Percentiles rank a stretch among this genome's conserved stretches.
phyloP scores from a whole-genome alignment of 2,113 vertebrate genomes.

The Xiphophorus couchianus region DNA sequence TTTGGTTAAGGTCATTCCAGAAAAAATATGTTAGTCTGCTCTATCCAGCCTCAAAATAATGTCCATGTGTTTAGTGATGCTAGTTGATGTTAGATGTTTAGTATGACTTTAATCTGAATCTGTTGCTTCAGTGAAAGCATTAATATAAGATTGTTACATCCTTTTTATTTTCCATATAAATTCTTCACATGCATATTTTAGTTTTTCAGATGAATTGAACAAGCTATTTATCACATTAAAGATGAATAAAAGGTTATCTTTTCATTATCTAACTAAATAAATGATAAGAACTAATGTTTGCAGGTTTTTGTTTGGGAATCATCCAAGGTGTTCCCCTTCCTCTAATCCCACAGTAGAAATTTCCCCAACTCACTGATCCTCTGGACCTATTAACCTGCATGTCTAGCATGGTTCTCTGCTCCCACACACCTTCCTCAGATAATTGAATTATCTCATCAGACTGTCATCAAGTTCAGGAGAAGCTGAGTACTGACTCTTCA shows the following conservation, averaged over 20 bases:
- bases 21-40: not conserved
- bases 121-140: not conserved
- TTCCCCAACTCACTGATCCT: not conserved
- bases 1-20: too few relatives aligned
- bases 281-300: not conserved
- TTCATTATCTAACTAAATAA: too few relatives aligned
- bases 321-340: not conserved
- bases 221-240: too few relatives aligned
- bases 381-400: not conserved
- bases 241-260: too few relatives aligned
- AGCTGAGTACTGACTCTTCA: not conserved
- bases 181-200: too few relatives aligned
- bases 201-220: too few relatives aligned
- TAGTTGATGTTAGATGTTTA: not conserved
- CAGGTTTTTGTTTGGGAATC: not conserved
- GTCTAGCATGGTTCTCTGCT: not conserved
- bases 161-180: too few relatives aligned
- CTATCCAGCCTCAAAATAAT: not conserved
- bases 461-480: not conserved
- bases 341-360: not conserved
- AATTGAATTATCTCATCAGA: slow-evolving; percentile 1
- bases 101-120: not conserved
- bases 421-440: not conserved
- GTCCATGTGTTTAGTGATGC: not conserved
- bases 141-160: too few relatives aligned